Percentiles rank a stretch among this genome's conserved stretches.
Conservation (phyloP, 1,140 invertebrate species). For the Tenebrio molitor region DNA sequence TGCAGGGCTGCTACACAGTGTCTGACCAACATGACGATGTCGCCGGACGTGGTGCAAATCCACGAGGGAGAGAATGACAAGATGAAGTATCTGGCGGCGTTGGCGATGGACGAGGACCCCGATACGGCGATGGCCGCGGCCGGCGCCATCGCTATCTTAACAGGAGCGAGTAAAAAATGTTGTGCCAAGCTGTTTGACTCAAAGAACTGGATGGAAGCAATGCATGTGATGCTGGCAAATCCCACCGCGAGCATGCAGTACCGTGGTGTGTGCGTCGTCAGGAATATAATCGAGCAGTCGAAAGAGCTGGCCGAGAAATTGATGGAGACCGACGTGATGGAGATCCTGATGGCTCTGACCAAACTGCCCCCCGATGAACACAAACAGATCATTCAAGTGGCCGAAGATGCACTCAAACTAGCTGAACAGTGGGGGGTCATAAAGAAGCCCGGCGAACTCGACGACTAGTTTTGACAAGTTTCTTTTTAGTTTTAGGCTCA, state of each 20-base stretch:
- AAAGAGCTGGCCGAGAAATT: conserved; percentile 85
- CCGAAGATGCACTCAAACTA: conserved; percentile 78
- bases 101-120: conserved; percentile 87
- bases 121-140: conserved; percentile 89
- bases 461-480: conserved; percentile 5
- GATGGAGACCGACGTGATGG: conserved; percentile 88
- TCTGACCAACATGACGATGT: conserved; percentile 90
- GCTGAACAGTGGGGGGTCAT: conserved; percentile 88
- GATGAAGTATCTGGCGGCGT: conserved; percentile 87
- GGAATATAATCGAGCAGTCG: conserved; percentile 83
- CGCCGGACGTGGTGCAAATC: conserved; percentile 82
- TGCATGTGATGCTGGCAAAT: conserved; percentile 86
- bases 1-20: conserved; percentile 90
- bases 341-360: conserved; percentile 90
- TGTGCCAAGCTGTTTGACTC: conserved; percentile 87
- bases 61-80: conserved; percentile 93
- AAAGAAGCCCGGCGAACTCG: conserved; percentile 72
- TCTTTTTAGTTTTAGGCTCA: neutral
- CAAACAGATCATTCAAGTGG: conserved; percentile 76
- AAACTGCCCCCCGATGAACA: conserved; percentile 74
- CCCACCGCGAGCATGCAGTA: conserved; percentile 85
- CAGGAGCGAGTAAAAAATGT: conserved; percentile 78
- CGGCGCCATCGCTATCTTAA: conserved; percentile 91
- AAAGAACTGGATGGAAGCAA: conserved; percentile 79
- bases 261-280: conserved; percentile 84